These are phyloP conservation scores for Trematomus bernacchii DNA, from an alignment of 2,797 vertebrate genomes.

Conservation along the genomic window DNA sequence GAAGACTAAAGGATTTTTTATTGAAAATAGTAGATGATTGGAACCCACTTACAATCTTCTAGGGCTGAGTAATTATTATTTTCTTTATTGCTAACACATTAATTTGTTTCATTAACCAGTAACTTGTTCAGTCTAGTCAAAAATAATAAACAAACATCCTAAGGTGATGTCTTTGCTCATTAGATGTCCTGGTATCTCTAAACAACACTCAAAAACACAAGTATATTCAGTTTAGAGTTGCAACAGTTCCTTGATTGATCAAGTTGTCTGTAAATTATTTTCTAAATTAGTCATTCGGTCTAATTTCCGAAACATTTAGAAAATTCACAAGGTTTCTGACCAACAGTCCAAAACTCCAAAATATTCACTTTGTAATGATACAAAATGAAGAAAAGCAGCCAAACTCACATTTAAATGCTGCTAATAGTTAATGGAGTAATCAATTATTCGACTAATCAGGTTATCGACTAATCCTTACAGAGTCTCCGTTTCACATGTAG, in stretches of 20 bases:
- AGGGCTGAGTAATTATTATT: not conserved
- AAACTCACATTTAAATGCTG: not conserved
- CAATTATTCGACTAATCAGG: not conserved
- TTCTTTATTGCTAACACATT: not conserved
- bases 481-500: slow-evolving; percentile 7
- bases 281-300: not conserved
- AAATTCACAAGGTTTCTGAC: not conserved
- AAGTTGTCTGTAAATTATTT: not conserved
- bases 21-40: not conserved
- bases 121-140: not conserved
- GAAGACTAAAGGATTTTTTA: not conserved
- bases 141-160: not conserved
- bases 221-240: not conserved
- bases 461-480: not conserved
- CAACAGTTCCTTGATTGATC: not conserved
- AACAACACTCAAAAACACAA: not conserved
- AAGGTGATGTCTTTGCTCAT: not conserved
- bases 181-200: not conserved
- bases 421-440: no score
- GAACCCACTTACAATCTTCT: not conserved
- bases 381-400: not conserved
- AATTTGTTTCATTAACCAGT: not conserved
- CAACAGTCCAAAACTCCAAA: not conserved
- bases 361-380: not conserved
- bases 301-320: no score